Percentiles rank a stretch among this genome's conserved stretches.
Conservation (phyloP, 2,113 vertebrate species). For the Planiliza haematocheilus region DNA sequence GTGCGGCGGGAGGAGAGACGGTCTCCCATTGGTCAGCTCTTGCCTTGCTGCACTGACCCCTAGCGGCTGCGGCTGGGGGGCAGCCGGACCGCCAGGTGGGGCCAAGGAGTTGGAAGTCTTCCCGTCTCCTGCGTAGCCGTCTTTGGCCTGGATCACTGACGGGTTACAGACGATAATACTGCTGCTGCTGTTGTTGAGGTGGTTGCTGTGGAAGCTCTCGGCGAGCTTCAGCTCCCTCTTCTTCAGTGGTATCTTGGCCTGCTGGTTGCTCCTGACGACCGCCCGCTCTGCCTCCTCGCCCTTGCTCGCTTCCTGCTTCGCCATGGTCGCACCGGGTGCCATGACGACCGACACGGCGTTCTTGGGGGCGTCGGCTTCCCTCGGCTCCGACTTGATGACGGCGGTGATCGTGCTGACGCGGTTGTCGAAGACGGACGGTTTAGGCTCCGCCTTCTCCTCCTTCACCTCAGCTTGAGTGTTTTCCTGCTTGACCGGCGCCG, state of each 20-base stretch:
- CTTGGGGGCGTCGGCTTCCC: constrained; percentile 76
- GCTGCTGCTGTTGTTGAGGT: constrained; percentile 67
- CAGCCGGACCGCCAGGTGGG: constrained; percentile 44
- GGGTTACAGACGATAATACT: constrained; percentile 85
- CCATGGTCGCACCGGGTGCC: constrained; percentile 69
- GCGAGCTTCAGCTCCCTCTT: constrained; percentile 95
- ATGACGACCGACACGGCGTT: constrained; percentile 79
- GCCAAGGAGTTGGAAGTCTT: constrained; percentile 79
- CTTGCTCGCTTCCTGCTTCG: constrained; percentile 83
- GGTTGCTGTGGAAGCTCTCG: constrained; percentile 88
- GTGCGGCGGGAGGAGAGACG: constrained; percentile 34
- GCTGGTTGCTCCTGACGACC: constrained; percentile 93
- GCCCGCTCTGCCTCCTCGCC: constrained; percentile 88
- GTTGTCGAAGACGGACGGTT: constrained; percentile 75
- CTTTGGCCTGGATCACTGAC: constrained; percentile 87
- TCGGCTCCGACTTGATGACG: constrained; percentile 84
- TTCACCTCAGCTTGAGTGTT: constrained; percentile 82
- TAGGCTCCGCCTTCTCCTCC: constrained; percentile 60
- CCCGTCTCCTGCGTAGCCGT: constrained; percentile 82
- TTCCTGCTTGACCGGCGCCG: constrained; percentile 53
- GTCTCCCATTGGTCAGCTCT: constrained; percentile 72
- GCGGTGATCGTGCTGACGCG: constrained; percentile 84
- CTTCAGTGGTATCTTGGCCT: constrained; percentile 98
- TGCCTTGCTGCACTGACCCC: constrained; percentile 21
- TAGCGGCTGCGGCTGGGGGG: constrained; percentile 17